Conservation (phyloP, 2,888 invertebrate species). For the Caenorhabditis sulstoni region DNA sequence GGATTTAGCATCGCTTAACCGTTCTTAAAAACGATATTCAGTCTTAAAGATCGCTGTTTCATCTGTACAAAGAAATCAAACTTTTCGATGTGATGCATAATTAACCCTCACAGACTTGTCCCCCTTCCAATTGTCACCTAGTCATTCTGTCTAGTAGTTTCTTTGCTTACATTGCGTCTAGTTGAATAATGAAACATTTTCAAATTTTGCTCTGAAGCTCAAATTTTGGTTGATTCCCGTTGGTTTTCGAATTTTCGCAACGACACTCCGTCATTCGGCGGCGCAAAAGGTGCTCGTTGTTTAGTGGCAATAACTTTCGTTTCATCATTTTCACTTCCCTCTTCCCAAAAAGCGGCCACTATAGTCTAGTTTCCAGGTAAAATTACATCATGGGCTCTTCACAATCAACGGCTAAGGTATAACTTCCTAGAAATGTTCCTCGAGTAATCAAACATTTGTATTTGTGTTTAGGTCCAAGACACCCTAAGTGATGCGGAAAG, state of each 20-base stretch:
- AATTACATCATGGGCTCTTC: constrained; percentile 59
- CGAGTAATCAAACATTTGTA: background rate
- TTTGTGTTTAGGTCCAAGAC: constrained; percentile 47
- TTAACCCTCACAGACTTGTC: constrained; percentile 5
- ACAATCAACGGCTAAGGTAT: constrained; percentile 60
- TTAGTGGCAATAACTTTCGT: constrained; percentile 9
- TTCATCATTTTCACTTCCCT: constrained; percentile 41
- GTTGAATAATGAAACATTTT: constrained; percentile 14
- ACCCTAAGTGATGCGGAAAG: constrained; percentile 39
- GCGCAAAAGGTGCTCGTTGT: constrained; percentile 18
- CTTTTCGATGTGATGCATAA: constrained; percentile 43
- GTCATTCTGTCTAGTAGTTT: constrained; percentile 33
- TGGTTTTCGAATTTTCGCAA: constrained; percentile 6
- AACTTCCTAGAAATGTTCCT: background rate
- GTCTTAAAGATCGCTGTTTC: background rate
- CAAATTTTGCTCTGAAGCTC: no score
- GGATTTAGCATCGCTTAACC: constrained; percentile 54
- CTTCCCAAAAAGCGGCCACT: constrained; percentile 15
- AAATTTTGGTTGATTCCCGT: no score
- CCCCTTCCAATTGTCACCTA: constrained; percentile 8
- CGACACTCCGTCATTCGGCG: constrained; percentile 51
- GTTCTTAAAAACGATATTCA: background rate
- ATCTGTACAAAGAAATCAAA: constrained; percentile 33
- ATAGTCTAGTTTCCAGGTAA: constrained; percentile 48
- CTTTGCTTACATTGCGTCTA: constrained; percentile 27